Percentiles rank a stretch among this genome's conserved stretches.
Conservation (phyloP, 2,113 vertebrate species). For the Tor tambroides region DNA sequence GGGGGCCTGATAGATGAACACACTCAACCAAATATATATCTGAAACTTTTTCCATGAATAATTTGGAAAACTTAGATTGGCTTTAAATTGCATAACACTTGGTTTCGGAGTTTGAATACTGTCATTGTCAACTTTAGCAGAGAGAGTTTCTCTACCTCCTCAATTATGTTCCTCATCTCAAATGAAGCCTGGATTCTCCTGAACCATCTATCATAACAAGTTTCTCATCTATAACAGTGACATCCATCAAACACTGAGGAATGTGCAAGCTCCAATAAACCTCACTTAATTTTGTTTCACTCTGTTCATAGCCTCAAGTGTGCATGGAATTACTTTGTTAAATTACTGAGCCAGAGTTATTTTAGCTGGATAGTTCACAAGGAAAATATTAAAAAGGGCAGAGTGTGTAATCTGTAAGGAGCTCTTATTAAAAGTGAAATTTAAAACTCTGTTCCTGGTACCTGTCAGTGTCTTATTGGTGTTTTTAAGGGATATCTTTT, state of each 20-base stretch:
- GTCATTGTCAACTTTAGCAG: conserved; percentile 13
- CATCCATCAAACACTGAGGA: conserved; percentile 31
- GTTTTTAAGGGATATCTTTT: neutral
- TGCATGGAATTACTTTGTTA: neutral
- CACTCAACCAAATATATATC: conserved; percentile 21
- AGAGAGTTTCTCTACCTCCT: conserved; percentile 6
- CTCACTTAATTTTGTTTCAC: conserved; percentile 18
- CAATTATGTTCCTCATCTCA: conserved; percentile 33
- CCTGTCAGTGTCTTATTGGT: neutral
- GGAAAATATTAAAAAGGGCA: neutral
- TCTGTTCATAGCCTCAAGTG: conserved; percentile 16
- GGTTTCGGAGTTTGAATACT: conserved; percentile 9
- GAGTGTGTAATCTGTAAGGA: neutral
- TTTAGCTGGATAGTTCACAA: conserved; percentile 7
- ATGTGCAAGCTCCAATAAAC: neutral
- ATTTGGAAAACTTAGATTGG: conserved; percentile 39
- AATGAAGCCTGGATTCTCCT: conserved; percentile 26
- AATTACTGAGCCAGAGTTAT: neutral
- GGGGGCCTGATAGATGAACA: conserved; percentile 25
- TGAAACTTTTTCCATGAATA: conserved; percentile 12
- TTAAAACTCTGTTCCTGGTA: neutral
- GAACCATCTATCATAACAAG: conserved; percentile 28
- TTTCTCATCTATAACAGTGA: conserved; percentile 28
- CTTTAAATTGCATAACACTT: conserved; percentile 14
- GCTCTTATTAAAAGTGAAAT: neutral